phyloP scores from a whole-genome alignment of 2,113 vertebrate species.

The Pollimyrus isidori region DNA sequence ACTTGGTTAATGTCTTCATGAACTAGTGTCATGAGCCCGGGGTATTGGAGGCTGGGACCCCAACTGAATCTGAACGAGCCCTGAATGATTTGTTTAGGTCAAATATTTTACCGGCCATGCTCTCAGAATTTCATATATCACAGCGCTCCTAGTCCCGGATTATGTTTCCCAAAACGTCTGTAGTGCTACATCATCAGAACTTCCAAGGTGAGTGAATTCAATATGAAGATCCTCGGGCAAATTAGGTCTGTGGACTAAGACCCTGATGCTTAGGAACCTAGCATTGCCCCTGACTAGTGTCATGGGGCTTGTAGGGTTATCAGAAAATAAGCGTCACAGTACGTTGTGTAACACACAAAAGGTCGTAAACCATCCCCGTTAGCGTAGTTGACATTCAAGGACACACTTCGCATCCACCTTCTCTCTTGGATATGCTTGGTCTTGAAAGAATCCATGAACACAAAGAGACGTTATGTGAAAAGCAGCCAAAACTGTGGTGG shows the following conservation, averaged over 20 bases:
- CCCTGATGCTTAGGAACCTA: not conserved
- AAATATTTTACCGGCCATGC: not conserved
- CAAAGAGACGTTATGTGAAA: not conserved
- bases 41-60: not conserved
- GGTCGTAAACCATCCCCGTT: too few species aligned
- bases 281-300: not conserved
- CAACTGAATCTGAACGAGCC: not conserved
- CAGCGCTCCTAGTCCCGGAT: not conserved
- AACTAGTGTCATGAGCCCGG: not conserved
- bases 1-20: not conserved
- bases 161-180: not conserved
- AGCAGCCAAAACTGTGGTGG: not conserved
- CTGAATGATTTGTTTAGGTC: not conserved
- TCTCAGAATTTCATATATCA: not conserved
- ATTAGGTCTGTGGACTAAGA: not conserved
- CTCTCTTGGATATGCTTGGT: not conserved
- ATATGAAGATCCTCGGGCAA: not conserved
- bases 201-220: not conserved
- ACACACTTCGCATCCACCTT: not conserved
- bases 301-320: too few species aligned
- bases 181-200: not conserved
- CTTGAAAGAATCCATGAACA: not conserved
- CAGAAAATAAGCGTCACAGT: too few species aligned
- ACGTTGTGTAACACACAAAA: too few species aligned
- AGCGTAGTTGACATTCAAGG: not conserved